phyloP scores from a whole-genome alignment of 53 echinoderm and acorn worm genomes.

The Zoroaster sp. region DNA sequence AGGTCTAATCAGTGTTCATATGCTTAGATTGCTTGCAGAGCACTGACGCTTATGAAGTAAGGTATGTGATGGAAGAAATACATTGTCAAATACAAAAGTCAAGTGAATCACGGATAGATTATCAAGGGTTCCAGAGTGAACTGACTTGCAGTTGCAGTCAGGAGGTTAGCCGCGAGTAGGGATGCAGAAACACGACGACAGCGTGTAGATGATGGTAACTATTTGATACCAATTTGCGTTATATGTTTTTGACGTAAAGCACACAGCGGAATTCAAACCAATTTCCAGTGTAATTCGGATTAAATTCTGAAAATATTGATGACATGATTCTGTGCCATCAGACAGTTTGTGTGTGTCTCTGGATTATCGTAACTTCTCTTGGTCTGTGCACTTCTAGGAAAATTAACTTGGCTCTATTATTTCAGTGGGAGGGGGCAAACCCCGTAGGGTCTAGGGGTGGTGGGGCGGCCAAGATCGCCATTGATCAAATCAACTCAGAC shows the following conservation, averaged over 20 bases:
- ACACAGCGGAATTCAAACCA: neutral
- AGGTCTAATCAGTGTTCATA: too few species aligned
- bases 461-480: constrained; percentile 47
- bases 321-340: neutral
- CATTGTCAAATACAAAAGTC: too few species aligned
- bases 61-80: too few species aligned
- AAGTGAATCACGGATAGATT: too few species aligned
- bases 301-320: neutral
- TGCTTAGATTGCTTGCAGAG: too few species aligned
- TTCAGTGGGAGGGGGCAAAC: constrained; percentile 47
- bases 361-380: neutral
- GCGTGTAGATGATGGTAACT: too few species aligned
- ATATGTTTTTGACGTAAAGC: too few species aligned
- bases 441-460: constrained; percentile 50
- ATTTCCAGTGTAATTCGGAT: neutral
- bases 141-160: too few species aligned
- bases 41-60: too few species aligned
- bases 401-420: constrained; percentile 38
- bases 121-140: too few species aligned
- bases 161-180: too few species aligned
- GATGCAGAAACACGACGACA: too few species aligned
- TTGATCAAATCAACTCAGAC: constrained; percentile 31
- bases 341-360: neutral
- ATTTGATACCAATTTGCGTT: neutral
- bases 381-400: neutral